Conservation (phyloP, 1,140 invertebrate genomes). For the Oscheius sp. region DNA sequence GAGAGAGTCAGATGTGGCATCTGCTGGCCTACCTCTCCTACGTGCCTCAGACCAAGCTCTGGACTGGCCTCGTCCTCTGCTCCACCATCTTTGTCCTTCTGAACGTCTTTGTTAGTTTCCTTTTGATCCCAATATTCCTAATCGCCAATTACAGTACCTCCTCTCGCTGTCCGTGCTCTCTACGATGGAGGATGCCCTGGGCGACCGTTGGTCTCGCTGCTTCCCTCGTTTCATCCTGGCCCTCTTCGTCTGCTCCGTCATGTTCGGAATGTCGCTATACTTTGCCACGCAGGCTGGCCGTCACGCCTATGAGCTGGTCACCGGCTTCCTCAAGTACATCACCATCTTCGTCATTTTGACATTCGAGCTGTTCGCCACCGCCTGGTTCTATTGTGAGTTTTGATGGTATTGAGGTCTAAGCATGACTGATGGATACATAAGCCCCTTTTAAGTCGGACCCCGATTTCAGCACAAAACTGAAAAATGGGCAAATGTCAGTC, state of each 20-base stretch:
- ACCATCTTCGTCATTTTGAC: slow-evolving; percentile 57
- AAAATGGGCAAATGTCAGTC: not conserved
- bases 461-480: not conserved
- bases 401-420: slow-evolving; percentile 19
- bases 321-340: slow-evolving; percentile 55
- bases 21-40: slow-evolving; percentile 53
- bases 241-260: slow-evolving; percentile 49
- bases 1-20: slow-evolving; percentile 52
- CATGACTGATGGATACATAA: too few relatives aligned
- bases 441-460: too few relatives aligned
- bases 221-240: slow-evolving; percentile 52
- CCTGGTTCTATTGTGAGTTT: slow-evolving; percentile 60
- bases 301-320: slow-evolving; percentile 54
- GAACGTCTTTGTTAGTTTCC: slow-evolving; percentile 56
- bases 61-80: slow-evolving; percentile 50
- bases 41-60: slow-evolving; percentile 48
- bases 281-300: slow-evolving; percentile 59
- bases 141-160: slow-evolving; percentile 40
- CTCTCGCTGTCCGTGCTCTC: slow-evolving; percentile 51
- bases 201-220: slow-evolving; percentile 52
- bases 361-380: slow-evolving; percentile 52
- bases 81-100: slow-evolving; percentile 46
- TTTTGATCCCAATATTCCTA: slow-evolving; percentile 7
- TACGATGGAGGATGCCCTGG: slow-evolving; percentile 55
- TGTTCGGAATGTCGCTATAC: slow-evolving; percentile 45